These are phyloP conservation scores for Mystacides longicornis DNA, from an alignment of 2,888 invertebrate genomes.

Conservation along the genomic window DNA sequence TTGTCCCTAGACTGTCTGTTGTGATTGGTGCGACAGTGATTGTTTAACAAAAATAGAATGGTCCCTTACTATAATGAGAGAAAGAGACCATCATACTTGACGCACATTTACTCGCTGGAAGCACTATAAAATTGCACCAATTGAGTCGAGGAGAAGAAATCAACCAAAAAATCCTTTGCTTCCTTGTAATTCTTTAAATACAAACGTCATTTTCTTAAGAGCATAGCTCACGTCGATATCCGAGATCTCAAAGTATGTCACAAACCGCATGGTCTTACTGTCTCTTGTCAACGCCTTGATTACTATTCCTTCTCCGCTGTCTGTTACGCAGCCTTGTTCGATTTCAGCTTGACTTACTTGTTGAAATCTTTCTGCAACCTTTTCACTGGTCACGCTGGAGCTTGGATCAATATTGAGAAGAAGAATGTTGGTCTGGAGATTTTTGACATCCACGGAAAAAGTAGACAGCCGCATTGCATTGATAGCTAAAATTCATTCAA, in stretches of 20 bases:
- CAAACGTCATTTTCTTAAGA: slow-evolving; percentile 62
- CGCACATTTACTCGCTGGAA: neutral
- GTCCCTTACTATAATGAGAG: too few species aligned
- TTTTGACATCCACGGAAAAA: slow-evolving; percentile 54
- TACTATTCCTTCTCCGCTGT: slow-evolving; percentile 37
- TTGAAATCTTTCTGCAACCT: slow-evolving; percentile 48
- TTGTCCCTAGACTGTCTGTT: too few species aligned
- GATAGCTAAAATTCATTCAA: slow-evolving; percentile 44
- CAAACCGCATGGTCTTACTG: slow-evolving; percentile 56
- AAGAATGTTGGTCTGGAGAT: slow-evolving; percentile 69
- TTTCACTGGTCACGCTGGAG: slow-evolving; percentile 45
- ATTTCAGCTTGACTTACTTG: slow-evolving; percentile 41
- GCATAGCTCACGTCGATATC: slow-evolving; percentile 59
- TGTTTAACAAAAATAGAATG: too few species aligned
- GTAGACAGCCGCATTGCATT: slow-evolving; percentile 51
- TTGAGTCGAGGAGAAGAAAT: neutral
- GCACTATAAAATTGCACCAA: neutral
- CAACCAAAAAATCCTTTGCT: slow-evolving; percentile 21
- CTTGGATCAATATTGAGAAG: slow-evolving; percentile 53
- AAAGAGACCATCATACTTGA: too few species aligned
- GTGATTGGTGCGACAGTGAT: too few species aligned
- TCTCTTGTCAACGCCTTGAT: slow-evolving; percentile 56
- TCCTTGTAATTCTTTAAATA: slow-evolving; percentile 55
- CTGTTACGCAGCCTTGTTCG: slow-evolving; percentile 43
- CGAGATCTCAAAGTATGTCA: slow-evolving; percentile 62